These are phyloP conservation scores for Apistogramma diplotaenia DNA, from an alignment of 2,113 vertebrate species.

Conservation along the genomic window DNA sequence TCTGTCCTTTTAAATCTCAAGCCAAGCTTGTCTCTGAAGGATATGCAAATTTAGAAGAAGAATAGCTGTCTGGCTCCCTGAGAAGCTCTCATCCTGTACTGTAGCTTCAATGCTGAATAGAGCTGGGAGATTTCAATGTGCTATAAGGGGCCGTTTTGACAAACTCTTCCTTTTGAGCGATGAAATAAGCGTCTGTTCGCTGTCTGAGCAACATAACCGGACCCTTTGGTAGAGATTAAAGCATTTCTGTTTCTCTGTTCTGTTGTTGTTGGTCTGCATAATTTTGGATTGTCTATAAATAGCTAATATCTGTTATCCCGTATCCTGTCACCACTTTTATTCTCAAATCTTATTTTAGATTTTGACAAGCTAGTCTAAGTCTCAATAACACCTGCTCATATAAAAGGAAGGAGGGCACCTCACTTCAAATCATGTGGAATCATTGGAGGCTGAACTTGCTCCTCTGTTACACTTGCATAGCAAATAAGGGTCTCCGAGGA, in stretches of 20 bases:
- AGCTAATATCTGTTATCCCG: slow-evolving; percentile 22
- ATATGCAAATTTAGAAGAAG: slow-evolving; percentile 71
- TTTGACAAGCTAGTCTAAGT: slow-evolving; percentile 28
- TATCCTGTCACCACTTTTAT: slow-evolving; percentile 9
- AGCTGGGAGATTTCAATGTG: slow-evolving; percentile 45
- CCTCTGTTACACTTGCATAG: slow-evolving; percentile 54
- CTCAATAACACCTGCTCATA: slow-evolving; percentile 46
- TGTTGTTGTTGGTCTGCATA: slow-evolving; percentile 30
- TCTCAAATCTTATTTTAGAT: slow-evolving; percentile 42
- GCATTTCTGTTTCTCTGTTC: slow-evolving; percentile 39
- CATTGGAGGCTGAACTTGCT: slow-evolving; percentile 43
- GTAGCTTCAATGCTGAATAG: slow-evolving; percentile 42
- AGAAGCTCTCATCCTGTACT: slow-evolving; percentile 64
- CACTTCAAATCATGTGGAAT: slow-evolving; percentile 23
- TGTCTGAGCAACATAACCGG: slow-evolving; percentile 31
- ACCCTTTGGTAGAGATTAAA: slow-evolving; percentile 53
- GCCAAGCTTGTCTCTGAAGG: slow-evolving; percentile 66
- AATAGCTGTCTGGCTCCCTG: slow-evolving; percentile 68
- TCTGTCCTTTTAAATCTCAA: slow-evolving; percentile 64
- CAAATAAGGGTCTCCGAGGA: slow-evolving; percentile 59
- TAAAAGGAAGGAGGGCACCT: slow-evolving; percentile 40
- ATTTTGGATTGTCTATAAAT: slow-evolving; percentile 52
- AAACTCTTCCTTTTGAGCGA: slow-evolving; percentile 31
- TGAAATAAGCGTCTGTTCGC: slow-evolving; percentile 42
- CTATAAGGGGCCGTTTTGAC: slow-evolving; percentile 49